Conservation (phyloP, 1,140 invertebrate species). For the Brachionus rubens region DNA sequence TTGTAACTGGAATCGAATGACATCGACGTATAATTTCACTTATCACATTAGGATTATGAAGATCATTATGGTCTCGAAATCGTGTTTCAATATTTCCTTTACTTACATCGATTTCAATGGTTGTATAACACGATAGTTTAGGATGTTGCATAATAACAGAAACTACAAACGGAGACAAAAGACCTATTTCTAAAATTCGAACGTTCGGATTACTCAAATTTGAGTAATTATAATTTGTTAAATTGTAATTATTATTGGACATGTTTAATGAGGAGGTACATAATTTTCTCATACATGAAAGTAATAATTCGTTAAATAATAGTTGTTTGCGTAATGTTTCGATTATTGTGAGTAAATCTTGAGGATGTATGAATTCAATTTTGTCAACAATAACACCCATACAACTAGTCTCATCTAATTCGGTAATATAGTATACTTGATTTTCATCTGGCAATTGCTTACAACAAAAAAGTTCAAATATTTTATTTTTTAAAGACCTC, state of each 20-base stretch:
- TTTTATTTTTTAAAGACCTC: not conserved
- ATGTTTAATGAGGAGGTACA: slow-evolving; percentile 3
- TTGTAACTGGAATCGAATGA: slow-evolving; percentile 22
- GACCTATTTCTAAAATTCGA: slow-evolving; percentile 11
- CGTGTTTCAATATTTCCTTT: slow-evolving; percentile 13
- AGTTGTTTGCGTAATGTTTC: slow-evolving; percentile 21
- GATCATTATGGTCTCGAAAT: slow-evolving; percentile 23
- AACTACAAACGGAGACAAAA: not conserved
- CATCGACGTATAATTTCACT: slow-evolving; percentile 24
- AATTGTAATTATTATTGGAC: slow-evolving; percentile 10
- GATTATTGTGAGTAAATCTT: slow-evolving; percentile 22
- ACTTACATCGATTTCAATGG: slow-evolving; percentile 22
- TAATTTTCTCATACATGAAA: not conserved
- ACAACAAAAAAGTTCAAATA: not conserved
- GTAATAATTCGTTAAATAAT: slow-evolving; percentile 12
- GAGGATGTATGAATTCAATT: slow-evolving; percentile 19
- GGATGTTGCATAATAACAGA: slow-evolving; percentile 36
- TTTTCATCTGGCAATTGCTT: slow-evolving; percentile 31
- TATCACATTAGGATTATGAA: slow-evolving; percentile 18
- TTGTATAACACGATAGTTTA: slow-evolving; percentile 11
- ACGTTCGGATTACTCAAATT: slow-evolving; percentile 1
- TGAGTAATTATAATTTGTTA: slow-evolving; percentile 12
- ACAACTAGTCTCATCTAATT: slow-evolving; percentile 4
- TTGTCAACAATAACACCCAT: slow-evolving; percentile 34
- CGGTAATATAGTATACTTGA: slow-evolving; percentile 30